These are phyloP conservation scores for Corythaeola cristata DNA, from an alignment of 2,113 vertebrate species.

Conservation along the genomic window DNA sequence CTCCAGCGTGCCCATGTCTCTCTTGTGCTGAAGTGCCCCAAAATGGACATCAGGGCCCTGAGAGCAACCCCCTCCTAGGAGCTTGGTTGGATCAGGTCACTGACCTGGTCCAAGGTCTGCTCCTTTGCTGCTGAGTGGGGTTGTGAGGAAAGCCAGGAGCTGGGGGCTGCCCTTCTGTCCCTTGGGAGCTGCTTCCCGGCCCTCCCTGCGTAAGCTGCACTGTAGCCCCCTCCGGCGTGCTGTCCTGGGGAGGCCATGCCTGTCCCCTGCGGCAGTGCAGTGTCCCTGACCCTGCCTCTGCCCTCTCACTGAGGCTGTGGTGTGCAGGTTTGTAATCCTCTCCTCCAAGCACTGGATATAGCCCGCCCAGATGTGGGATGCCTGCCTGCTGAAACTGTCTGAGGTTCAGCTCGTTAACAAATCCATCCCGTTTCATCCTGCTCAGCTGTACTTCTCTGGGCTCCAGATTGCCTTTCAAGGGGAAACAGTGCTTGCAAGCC, in stretches of 20 bases:
- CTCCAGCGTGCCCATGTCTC: background rate
- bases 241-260: background rate
- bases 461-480: background rate
- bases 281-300: background rate
- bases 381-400: background rate
- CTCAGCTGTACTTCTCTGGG: background rate
- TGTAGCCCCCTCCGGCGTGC: fast-evolving
- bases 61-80: background rate
- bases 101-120: background rate
- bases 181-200: background rate
- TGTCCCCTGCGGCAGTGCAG: fast-evolving
- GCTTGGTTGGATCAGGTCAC: background rate
- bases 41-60: fast-evolving
- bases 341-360: background rate
- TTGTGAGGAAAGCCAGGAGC: background rate
- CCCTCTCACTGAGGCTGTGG: background rate
- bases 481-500: background rate
- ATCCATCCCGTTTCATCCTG: background rate
- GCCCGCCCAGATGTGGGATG: fast-evolving
- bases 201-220: background rate
- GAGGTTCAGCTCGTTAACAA: background rate
- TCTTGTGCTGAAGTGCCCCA: background rate
- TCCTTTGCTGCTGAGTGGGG: fast-evolving
- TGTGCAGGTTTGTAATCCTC: too few relatives aligned
- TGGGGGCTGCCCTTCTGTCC: background rate